Conservation (phyloP, 2,797 vertebrate species). For the Hylomyscus alleni region DNA sequence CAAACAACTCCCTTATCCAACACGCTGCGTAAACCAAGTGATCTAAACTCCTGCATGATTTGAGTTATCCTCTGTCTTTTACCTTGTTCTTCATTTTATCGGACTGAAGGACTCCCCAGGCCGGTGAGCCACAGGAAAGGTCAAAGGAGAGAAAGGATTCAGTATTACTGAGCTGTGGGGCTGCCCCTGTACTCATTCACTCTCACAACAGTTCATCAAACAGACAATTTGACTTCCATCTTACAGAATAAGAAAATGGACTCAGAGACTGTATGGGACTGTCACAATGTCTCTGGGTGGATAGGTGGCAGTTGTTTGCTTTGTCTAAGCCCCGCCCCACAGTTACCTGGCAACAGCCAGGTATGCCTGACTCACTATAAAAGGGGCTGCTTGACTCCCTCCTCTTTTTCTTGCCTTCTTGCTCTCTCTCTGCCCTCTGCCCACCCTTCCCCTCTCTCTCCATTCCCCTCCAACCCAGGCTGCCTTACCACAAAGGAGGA, state of each 20-base stretch:
- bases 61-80: neutral
- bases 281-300: neutral
- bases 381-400: no score
- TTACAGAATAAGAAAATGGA: neutral
- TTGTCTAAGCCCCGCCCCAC: no score
- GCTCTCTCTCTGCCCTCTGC: no score
- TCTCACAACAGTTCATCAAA: neutral
- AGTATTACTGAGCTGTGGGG: neutral
- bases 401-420: no score
- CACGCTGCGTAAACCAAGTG: neutral
- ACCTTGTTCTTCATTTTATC: neutral
- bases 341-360: no score
- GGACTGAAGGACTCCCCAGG: neutral
- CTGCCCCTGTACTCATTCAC: neutral
- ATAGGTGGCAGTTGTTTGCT: neutral
- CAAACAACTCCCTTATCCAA: neutral
- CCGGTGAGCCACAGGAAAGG: neutral
- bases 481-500: neutral
- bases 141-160: neutral
- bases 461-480: neutral
- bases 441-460: no score
- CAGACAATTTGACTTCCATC: neutral
- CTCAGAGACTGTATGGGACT: neutral
- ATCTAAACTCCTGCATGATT: constrained; percentile 13
- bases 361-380: no score